Base-by-base conservation (phyloP, 2,113 vertebrate species). In the Sitta europaea region DNA sequence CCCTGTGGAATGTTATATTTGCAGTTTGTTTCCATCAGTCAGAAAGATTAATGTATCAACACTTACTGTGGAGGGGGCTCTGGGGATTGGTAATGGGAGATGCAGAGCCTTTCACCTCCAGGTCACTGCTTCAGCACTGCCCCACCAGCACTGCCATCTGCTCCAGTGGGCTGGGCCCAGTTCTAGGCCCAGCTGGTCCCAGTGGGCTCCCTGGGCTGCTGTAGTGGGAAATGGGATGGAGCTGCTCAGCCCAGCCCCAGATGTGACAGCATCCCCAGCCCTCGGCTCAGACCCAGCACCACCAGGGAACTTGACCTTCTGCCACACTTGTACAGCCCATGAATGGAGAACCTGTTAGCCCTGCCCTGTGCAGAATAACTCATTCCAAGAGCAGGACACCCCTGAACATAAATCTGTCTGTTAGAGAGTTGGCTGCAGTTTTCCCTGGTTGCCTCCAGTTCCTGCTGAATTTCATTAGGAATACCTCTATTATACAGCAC, bases 81-180 rank as follows among this genome's bases (percentile, higher is more conserved):
- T 58, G 74, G 86, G 65, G 54, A 79, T 89, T 35, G 88, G 50
- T 96, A 68, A 96, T 94, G 95, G 94, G 97, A 95, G 83, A 93
- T 85, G 47, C 5, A 10, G 50, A 94, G 91, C 95, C 95, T 95
- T 89, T 95, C 82, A 94, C 82, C 83, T 94, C 43, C 8, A 59
- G 91, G 91, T 97, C 96, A 91, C 31, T 68, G 72, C 70, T 97
- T 97, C 95, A 97, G 48, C 96, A 22, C 94, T 95, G 94, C 86
- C 92, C 83, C 92, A 72, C 55, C 73, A 61, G 67, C 85, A n/a
- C 86, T 95, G 92, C 96, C 86, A 95, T 97, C 92, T 96, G 89
- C 94, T 94, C 53, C 31, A 14, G 0, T 33, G 83, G 72, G 55
- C 77, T 51, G 54, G 45, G 74, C 84, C 63, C 73, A 86, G 3